Percentiles rank a stretch among this genome's conserved stretches.
These are phyloP conservation scores for Agriopis leucophaearia DNA, from an alignment of 2,888 invertebrate genomes.

Conservation along the genomic window DNA sequence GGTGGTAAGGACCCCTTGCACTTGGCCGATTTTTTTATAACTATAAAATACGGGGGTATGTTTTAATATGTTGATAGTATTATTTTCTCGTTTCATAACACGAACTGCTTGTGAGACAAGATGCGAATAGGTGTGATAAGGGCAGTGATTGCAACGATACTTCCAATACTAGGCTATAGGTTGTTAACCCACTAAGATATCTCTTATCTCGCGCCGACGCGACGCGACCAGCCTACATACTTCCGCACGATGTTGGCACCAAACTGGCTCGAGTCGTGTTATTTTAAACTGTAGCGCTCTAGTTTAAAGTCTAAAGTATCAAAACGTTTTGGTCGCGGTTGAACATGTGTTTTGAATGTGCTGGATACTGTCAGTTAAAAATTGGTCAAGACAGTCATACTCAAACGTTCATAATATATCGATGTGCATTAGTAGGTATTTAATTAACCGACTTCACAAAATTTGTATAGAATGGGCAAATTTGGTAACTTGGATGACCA, in stretches of 20 bases:
- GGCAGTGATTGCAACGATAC: slow-evolving; percentile 74
- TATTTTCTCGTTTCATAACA: slow-evolving; percentile 17
- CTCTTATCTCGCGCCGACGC: slow-evolving; percentile 68
- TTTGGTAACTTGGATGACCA: no score
- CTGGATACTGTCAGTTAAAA: slow-evolving; percentile 41
- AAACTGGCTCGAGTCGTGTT: slow-evolving; percentile 16
- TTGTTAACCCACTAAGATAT: slow-evolving; percentile 84
- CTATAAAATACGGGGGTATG: neutral
- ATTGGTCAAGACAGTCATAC: slow-evolving; percentile 31
- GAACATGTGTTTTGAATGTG: slow-evolving; percentile 39
- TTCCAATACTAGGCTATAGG: slow-evolving; percentile 75
- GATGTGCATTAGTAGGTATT: neutral
- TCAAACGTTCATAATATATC: slow-evolving; percentile 7
- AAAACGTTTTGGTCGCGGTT: slow-evolving; percentile 7
- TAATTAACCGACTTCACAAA: no score
- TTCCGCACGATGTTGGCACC: slow-evolving; percentile 61
- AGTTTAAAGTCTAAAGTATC: slow-evolving; percentile 33
- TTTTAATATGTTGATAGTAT: neutral
- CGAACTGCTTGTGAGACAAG: slow-evolving; percentile 57
- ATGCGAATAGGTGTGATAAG: slow-evolving; percentile 66
- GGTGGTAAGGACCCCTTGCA: no score
- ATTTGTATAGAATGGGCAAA: no score
- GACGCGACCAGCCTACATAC: slow-evolving; percentile 80
- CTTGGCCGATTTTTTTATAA: neutral
- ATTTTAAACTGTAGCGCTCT: slow-evolving; percentile 34